phyloP scores from a whole-genome alignment of 2,888 invertebrate genomes.

The Buathra laborator region DNA sequence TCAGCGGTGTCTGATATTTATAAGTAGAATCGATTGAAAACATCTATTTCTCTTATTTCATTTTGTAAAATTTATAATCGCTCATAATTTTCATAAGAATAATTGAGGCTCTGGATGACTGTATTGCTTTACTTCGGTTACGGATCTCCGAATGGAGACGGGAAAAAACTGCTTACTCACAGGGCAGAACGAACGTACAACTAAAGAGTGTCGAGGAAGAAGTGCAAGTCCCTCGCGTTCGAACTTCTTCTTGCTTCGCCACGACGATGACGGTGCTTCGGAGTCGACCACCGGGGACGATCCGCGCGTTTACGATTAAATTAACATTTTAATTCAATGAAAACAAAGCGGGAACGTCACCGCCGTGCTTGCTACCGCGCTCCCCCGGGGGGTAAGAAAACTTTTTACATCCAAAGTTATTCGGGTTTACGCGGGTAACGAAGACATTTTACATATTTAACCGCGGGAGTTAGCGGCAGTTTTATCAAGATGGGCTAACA shows the following conservation, averaged over 20 bases:
- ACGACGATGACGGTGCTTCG: slow-evolving; percentile 31
- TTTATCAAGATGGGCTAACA: slow-evolving; percentile 47
- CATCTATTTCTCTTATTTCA: too few relatives aligned
- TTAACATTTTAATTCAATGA: slow-evolving; percentile 68
- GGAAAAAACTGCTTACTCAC: slow-evolving; percentile 10
- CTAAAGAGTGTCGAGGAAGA: slow-evolving; percentile 24
- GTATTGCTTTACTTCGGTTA: not conserved
- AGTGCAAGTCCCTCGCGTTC: slow-evolving; percentile 5
- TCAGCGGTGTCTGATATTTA: too few relatives aligned
- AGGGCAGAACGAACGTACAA: not conserved
- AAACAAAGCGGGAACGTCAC: slow-evolving; percentile 59
- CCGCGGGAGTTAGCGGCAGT: slow-evolving; percentile 12
- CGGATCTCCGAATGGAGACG: not conserved
- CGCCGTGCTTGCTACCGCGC: slow-evolving; percentile 29
- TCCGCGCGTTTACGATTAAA: slow-evolving; percentile 60
- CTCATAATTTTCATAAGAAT: not conserved
- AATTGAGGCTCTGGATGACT: not conserved
- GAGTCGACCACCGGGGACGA: slow-evolving; percentile 26
- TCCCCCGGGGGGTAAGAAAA: slow-evolving; percentile 9
- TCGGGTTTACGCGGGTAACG: slow-evolving; percentile 63
- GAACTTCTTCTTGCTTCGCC: slow-evolving; percentile 46
- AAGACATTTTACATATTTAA: slow-evolving; percentile 65
- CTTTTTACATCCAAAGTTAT: slow-evolving; percentile 66
- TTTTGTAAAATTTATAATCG: too few relatives aligned
- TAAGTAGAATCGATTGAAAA: too few relatives aligned